phyloP scores from a whole-genome alignment of 1,140 invertebrate genomes.

The Coelopa frigida region DNA sequence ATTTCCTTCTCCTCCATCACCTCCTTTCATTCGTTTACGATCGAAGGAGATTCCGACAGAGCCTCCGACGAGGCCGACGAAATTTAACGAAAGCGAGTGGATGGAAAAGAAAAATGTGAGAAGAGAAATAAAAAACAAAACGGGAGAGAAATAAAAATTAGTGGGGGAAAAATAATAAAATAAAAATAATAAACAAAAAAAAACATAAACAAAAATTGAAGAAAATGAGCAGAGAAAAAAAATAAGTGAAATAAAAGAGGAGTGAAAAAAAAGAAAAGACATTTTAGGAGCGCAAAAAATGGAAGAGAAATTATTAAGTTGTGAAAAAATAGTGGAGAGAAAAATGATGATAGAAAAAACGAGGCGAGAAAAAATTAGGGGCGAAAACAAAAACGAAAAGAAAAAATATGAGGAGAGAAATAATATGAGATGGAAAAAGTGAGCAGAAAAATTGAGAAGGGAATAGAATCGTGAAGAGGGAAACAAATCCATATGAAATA shows the following conservation, averaged over 20 bases:
- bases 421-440: not conserved
- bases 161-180: not conserved
- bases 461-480: no score
- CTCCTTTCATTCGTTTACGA: constrained; percentile 2
- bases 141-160: not conserved
- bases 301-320: no score
- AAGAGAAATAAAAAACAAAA: constrained; percentile 3
- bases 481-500: no score
- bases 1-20: not conserved
- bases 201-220: not conserved
- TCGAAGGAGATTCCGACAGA: constrained; percentile 5
- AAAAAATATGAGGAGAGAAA: no score
- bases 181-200: not conserved
- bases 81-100: not conserved
- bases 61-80: not conserved
- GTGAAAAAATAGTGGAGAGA: not conserved
- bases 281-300: no score
- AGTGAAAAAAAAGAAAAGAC: no score
- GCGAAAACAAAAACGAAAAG: no score
- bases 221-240: no score
- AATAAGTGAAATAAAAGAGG: no score
- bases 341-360: not conserved
- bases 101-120: not conserved
- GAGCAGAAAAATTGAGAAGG: not conserved
- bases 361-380: not conserved